A percentile compares a stretch with the other conserved stretches of the same genome.
phyloP scores from a whole-genome alignment of 2,113 vertebrate genomes.

The Centropristis striata region DNA sequence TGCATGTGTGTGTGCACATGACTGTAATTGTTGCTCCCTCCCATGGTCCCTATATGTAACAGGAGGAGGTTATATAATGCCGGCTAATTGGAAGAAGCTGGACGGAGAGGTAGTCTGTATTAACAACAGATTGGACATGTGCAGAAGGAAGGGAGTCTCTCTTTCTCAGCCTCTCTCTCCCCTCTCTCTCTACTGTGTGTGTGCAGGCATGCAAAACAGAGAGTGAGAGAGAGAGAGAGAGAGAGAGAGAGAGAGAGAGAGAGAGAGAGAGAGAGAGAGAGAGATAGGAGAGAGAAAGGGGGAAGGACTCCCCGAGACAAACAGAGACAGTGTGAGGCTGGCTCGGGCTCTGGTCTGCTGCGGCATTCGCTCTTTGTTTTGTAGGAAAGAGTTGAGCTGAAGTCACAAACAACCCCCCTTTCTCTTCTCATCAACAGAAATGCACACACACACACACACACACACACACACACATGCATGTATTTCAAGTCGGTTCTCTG shows the following conservation, averaged over 20 bases:
- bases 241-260: background rate
- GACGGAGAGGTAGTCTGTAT: conserved; percentile 37
- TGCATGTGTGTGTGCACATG: background rate
- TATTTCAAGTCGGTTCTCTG: conserved; percentile 43
- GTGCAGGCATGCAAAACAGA: conserved; percentile 48
- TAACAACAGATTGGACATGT: conserved; percentile 54
- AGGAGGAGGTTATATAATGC: conserved; percentile 51
- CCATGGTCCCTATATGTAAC: conserved; percentile 21
- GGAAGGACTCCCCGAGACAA: conserved; percentile 31
- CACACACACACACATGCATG: background rate
- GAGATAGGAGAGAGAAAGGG: conserved; percentile 1
- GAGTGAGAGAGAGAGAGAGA: conserved; percentile 15
- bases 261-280: conserved; percentile 21
- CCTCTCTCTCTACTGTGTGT: conserved; percentile 24
- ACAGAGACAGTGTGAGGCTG: conserved; percentile 72
- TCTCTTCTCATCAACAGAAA: conserved; percentile 57
- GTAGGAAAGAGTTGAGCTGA: conserved; percentile 60
- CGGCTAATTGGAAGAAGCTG: conserved; percentile 54
- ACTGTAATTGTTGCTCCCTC: conserved; percentile 22
- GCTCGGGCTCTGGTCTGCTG: conserved; percentile 64
- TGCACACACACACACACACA: conserved; percentile 28
- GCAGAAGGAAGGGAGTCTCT: conserved; percentile 27
- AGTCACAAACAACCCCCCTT: conserved; percentile 73
- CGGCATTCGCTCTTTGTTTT: conserved; percentile 72
- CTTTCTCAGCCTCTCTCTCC: conserved; percentile 4